Evolutionary conservation across 1,140 invertebrate genomes (phyloP), one percentile per base, ranked within the genome.

Genomic region (Aphelenchoides fujianensis): DNA sequence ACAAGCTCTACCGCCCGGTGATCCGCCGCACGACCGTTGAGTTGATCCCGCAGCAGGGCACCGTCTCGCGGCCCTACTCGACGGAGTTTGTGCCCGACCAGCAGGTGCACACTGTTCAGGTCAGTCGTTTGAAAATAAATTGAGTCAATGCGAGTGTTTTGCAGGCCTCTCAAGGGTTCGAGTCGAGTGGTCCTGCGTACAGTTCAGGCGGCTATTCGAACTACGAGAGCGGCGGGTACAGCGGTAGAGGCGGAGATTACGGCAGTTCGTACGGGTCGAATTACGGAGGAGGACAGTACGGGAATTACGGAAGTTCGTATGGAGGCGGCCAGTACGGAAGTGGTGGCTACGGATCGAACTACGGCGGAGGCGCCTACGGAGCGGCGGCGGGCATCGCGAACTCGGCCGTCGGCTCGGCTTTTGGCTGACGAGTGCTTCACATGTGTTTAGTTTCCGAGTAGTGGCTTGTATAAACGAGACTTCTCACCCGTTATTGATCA

Each of bases 1-100:
- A 35, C 2, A 66, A 66, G 32, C 12, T 36, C 36, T 66, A 66
- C 32, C 16, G 32, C 12, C 63, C 63, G 16, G 16, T 32, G 1
- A 66, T 66, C 31, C 28, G 36, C 28, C 63, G 63, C 12, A 66
- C 63, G 12, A 35, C 32, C 2, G 63, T 66, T 66, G 16, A 66
- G 12, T 12, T 66, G 36, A 37, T 37, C 53, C 63, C 31, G 12
- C 32, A 66, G 7, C 37, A 36, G 12, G 55, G 55, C 23, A 5
- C 5, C 5, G 55, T 59, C 7, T 5, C 19, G 7, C 5, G 19
- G 23, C 55, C 55, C n/a, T 66, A 66, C 7, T 32, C 27, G 0
- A 34, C 31, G 12, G 32, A 34, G 31, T 64, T 37, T 66, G 63
- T 55, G 16, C 36, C 63, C 3, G 7, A 34, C n/a, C 36, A 66